These are phyloP conservation scores for Diploscapter pachys DNA, from an alignment of 1,140 invertebrate species.

Conservation along the genomic window DNA sequence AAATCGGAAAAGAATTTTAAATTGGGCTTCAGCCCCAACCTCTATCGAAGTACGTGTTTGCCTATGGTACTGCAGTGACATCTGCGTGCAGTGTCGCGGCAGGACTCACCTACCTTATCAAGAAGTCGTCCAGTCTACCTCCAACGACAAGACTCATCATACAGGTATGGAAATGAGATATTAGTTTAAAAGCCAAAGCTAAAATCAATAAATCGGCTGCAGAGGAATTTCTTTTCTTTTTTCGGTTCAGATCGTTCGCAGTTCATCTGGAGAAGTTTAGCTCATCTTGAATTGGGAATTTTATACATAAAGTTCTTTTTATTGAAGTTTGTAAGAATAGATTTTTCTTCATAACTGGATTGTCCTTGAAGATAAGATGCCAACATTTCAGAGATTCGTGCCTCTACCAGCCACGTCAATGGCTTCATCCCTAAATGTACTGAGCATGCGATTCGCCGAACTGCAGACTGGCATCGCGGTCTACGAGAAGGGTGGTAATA, in stretches of 20 bases:
- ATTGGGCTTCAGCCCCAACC: constrained; percentile 59
- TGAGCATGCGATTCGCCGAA: constrained; percentile 64
- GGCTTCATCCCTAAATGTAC: constrained; percentile 63
- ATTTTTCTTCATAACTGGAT: no score
- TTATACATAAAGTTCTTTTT: no score
- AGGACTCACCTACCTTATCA: constrained; percentile 60
- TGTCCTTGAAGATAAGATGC: no score
- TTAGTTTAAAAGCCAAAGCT: no score
- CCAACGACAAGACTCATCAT: constrained; percentile 60
- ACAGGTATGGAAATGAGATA: neutral
- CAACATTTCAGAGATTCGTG: constrained; percentile 61
- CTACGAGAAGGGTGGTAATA: constrained; percentile 59
- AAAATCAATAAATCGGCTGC: no score
- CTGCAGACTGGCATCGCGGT: constrained; percentile 63
- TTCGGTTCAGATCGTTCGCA: no score
- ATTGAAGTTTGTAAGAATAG: no score
- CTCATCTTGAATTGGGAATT: no score
- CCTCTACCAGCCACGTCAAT: constrained; percentile 63
- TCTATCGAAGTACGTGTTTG: constrained; percentile 60
- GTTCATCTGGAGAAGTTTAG: no score
- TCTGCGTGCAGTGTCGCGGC: constrained; percentile 48
- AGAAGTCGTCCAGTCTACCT: constrained; percentile 59
- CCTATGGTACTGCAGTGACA: constrained; percentile 58
- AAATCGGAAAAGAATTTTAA: constrained; percentile 2
- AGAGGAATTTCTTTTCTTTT: no score